These are phyloP conservation scores for Ancistrus triradiatus DNA, from an alignment of 2,113 vertebrate genomes.

Conservation along the genomic window DNA sequence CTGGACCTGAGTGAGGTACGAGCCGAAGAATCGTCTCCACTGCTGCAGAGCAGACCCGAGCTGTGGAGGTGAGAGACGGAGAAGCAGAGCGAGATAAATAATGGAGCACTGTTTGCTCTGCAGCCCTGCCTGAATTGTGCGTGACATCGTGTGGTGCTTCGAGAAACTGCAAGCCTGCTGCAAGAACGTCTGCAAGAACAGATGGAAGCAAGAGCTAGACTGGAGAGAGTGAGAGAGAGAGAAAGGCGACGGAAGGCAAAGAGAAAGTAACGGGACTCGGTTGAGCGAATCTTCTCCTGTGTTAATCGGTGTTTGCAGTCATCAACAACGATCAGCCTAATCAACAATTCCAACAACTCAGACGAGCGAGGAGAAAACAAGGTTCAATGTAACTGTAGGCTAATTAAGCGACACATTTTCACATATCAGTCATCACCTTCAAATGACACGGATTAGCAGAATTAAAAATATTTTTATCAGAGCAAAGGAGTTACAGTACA, in stretches of 20 bases:
- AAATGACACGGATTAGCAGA: background rate
- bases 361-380: slow-evolving; percentile 16
- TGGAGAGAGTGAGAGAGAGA: background rate
- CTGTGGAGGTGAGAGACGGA: background rate
- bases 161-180: slow-evolving; percentile 19
- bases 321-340: no score
- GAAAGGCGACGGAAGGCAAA: no score
- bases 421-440: background rate
- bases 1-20: background rate
- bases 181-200: no score
- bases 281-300: background rate
- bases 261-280: background rate
- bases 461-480: slow-evolving; percentile 15
- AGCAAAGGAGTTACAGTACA: no score
- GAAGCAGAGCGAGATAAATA: background rate
- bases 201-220: no score
- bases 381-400: slow-evolving; percentile 3
- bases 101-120: background rate
- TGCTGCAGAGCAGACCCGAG: no score
- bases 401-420: slow-evolving; percentile 22
- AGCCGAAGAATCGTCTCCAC: background rate
- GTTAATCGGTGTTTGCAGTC: slow-evolving; percentile 14
- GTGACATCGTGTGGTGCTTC: slow-evolving; percentile 41
- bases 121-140: slow-evolving; percentile 23
- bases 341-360: background rate